These are phyloP conservation scores for Nasonia vitripennis DNA, from an alignment of 1,140 invertebrate species.

Conservation along the genomic window DNA sequence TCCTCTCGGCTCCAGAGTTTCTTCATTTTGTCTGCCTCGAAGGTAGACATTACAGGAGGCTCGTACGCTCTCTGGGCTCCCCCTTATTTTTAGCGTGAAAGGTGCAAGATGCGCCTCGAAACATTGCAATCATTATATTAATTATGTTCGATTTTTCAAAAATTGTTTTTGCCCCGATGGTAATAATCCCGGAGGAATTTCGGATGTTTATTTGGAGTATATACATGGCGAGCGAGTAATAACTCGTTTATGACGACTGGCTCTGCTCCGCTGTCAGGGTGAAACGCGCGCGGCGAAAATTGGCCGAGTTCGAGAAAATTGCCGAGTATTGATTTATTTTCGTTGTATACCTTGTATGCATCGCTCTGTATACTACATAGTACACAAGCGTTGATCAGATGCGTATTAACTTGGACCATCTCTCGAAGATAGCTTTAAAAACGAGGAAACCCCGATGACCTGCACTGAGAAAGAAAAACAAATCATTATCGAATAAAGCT, in stretches of 20 bases:
- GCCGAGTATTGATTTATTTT: too few relatives aligned
- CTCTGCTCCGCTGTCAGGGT: background rate
- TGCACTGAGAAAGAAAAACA: too few relatives aligned
- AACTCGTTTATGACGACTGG: slow-evolving; percentile 29
- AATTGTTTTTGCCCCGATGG: background rate
- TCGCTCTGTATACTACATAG: too few relatives aligned
- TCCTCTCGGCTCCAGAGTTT: background rate
- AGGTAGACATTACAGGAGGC: slow-evolving; percentile 39
- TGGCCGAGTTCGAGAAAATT: too few relatives aligned
- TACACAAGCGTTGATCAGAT: too few relatives aligned
- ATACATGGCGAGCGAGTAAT: background rate
- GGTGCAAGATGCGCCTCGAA: slow-evolving; percentile 30
- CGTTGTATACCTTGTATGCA: too few relatives aligned
- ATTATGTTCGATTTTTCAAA: slow-evolving; percentile 39
- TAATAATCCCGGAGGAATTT: slow-evolving; percentile 11
- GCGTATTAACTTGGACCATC: too few relatives aligned
- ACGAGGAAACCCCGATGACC: too few relatives aligned
- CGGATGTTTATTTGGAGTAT: slow-evolving; percentile 6
- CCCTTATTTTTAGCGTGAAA: slow-evolving; percentile 28
- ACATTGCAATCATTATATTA: slow-evolving; percentile 45
- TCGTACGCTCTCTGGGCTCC: background rate
- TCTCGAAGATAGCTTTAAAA: too few relatives aligned
- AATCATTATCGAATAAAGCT: too few relatives aligned
- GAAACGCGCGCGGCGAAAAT: too few relatives aligned
- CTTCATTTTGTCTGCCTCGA: slow-evolving; percentile 43